phyloP scores from a whole-genome alignment of 2,888 invertebrate species.

The Prosopocoilus inquinatus region DNA sequence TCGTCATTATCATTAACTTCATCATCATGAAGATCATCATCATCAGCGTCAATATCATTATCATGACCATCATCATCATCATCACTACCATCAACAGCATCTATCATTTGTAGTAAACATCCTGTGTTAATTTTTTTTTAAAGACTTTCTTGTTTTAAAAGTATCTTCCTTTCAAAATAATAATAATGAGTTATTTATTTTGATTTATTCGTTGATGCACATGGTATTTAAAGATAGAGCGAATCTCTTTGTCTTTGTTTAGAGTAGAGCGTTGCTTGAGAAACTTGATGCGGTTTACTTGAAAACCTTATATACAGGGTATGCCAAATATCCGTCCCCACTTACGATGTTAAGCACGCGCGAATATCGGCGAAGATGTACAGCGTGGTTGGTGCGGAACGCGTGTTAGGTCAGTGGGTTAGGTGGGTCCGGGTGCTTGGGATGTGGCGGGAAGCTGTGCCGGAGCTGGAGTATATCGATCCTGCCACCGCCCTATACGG shows the following conservation, averaged over 20 bases:
- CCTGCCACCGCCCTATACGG: slow-evolving; percentile 38
- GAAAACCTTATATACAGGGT: too few relatives aligned
- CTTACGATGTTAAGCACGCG: background rate
- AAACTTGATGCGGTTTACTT: too few relatives aligned
- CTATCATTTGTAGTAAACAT: too few relatives aligned
- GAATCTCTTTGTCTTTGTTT: too few relatives aligned
- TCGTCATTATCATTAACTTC: too few relatives aligned
- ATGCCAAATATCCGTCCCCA: background rate
- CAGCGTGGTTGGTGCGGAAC: slow-evolving; percentile 26
- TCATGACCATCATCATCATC: background rate
- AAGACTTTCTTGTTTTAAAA: too few relatives aligned
- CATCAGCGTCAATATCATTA: background rate
- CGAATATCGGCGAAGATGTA: slow-evolving; percentile 4
- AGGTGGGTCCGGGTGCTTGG: slow-evolving; percentile 29
- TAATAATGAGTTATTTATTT: too few relatives aligned
- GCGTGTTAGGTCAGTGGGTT: slow-evolving; percentile 36
- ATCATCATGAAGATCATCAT: background rate
- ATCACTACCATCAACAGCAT: background rate
- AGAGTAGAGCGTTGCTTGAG: too few relatives aligned
- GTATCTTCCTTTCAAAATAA: too few relatives aligned
- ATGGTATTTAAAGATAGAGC: too few relatives aligned
- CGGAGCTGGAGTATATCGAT: slow-evolving; percentile 32
- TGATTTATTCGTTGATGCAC: too few relatives aligned
- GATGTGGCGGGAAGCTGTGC: slow-evolving; percentile 35
- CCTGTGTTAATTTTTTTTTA: too few relatives aligned